phyloP scores from a whole-genome alignment of 2,113 vertebrate species.

The Athene noctua region DNA sequence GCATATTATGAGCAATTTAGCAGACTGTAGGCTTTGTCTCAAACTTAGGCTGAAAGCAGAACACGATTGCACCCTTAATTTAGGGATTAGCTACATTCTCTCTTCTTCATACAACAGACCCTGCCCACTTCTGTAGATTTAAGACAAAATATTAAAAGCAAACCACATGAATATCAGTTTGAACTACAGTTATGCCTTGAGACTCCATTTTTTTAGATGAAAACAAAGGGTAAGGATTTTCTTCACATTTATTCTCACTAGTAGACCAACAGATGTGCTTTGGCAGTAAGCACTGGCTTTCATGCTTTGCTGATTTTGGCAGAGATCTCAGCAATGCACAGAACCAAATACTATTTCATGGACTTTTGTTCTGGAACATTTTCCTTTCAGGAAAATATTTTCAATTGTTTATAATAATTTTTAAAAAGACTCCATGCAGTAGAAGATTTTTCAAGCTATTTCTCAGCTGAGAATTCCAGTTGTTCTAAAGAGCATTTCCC shows the following conservation, averaged over 20 bases:
- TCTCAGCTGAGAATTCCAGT: background rate
- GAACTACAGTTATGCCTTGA: background rate
- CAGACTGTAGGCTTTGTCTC: background rate
- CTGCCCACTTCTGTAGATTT: background rate
- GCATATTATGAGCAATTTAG: constrained; percentile 16
- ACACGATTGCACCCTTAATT: background rate
- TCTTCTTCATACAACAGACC: background rate
- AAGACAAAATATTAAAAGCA: background rate
- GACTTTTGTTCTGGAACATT: background rate
- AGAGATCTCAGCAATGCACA: background rate
- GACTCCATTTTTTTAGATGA: background rate
- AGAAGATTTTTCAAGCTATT: background rate
- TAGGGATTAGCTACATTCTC: constrained; percentile 1
- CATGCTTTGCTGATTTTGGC: background rate
- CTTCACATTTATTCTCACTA: background rate
- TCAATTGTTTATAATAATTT: background rate
- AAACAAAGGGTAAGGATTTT: background rate
- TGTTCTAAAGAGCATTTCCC: background rate
- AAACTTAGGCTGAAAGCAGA: constrained; percentile 5
- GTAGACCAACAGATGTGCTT: background rate
- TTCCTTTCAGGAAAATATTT: background rate
- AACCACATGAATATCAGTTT: background rate
- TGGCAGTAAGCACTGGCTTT: background rate
- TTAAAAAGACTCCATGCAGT: background rate
- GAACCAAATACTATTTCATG: background rate